These are phyloP conservation scores for Calidris pugnax DNA, from an alignment of 2,113 vertebrate species.

Conservation along the genomic window DNA sequence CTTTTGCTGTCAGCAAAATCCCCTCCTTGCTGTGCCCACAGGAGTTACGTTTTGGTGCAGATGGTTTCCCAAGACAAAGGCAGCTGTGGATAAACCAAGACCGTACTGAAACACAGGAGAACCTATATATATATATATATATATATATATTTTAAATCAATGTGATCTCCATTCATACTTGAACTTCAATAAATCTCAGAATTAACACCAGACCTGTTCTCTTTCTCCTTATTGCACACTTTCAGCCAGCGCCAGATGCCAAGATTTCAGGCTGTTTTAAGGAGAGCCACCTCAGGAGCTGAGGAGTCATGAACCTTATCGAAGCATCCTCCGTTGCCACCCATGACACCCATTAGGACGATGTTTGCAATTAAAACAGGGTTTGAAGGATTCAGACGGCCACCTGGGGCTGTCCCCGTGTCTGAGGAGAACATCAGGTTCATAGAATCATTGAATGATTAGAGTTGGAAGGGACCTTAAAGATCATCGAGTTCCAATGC, in stretches of 20 bases:
- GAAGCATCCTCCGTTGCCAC: neutral
- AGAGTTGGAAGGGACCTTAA: too few species aligned
- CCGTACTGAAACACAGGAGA: neutral
- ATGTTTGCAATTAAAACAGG: neutral
- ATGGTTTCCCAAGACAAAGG: neutral
- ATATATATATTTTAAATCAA: rapidly evolving
- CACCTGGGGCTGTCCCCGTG: too few species aligned
- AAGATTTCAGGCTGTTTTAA: neutral
- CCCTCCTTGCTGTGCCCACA: neutral
- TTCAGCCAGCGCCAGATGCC: neutral
- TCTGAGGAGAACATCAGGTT: neutral
- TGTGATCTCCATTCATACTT: neutral
- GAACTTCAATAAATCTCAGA: neutral
- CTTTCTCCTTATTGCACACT: neutral
- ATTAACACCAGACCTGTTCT: neutral
- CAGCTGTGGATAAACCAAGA: neutral
- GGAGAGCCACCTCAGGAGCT: neutral
- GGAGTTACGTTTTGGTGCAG: neutral
- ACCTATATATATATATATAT: rapidly evolving
- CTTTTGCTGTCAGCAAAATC: too few species aligned
- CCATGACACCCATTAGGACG: neutral
- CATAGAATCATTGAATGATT: too few species aligned
- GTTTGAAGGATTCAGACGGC: neutral
- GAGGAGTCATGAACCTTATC: neutral
- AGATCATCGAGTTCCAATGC: too few species aligned